Base-by-base conservation (phyloP, 2,113 vertebrate genomes). In the Crypturellus undulatus region DNA sequence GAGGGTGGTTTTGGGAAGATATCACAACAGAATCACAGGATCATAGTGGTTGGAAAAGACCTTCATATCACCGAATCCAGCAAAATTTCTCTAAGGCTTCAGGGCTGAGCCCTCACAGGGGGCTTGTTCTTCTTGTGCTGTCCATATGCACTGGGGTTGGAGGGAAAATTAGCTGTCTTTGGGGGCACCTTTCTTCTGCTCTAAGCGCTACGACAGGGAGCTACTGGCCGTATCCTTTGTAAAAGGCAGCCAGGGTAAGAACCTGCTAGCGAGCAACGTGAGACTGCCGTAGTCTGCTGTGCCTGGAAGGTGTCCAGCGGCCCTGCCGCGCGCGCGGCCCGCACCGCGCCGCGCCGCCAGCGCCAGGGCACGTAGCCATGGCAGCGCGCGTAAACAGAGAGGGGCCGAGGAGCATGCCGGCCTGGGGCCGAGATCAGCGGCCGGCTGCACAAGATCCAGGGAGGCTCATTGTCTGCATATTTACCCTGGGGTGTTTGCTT, bases 121-220 rank as follows among this genome's bases (percentile, higher is more conserved):
- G 67, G 5, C 24, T 90, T 73, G 96, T 63, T 51, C 16, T 16
- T 85, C 56, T 94, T 26, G 17, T 76, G 5, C 73, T 91, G 47
- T 88, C 70, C n/a, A 15, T 49, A 47, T 84, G 52, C 49, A 15
- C 19, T 32, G 49, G 28, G 64, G 51, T 32, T 76, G 25, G 81
- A 7, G 43, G 94, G n/a, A 62, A 40, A n/a, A 45, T 67, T 65
- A 38, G 11, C 34, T 18, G 7, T 86, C 87, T n/a, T 60, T 12
- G 40, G 56, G 38, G 59, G 43, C 18, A 80, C 9, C 84, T 64
- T 92, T 88, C 78, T 87, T 47, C 59, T 56, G 40, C 42, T 68
- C 22, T 60, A 91, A 93, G 40, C 75, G 36, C 87, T 92, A 32
- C 49, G 89, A 80, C 83, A 62, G 76, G 36, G 59, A 63, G 59